Evolutionary conservation across 2,797 vertebrate species (phyloP).

Genomic region (Sebastes melanostomus): DNA sequence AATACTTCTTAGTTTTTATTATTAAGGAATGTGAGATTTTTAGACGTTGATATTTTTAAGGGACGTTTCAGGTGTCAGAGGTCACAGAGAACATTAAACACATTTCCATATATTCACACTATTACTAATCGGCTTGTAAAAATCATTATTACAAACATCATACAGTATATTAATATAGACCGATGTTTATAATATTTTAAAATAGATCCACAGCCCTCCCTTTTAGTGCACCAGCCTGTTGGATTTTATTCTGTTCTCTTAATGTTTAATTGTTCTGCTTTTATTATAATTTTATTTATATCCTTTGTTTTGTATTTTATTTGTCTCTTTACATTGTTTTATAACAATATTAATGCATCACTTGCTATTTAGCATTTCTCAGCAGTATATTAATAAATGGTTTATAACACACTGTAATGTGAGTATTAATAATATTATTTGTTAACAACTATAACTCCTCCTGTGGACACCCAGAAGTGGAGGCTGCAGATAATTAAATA

Average conservation of each 20-base stretch:
- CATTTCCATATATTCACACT: background rate
- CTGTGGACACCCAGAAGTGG: no score
- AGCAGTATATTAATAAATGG: background rate
- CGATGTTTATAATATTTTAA: no score
- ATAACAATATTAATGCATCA: background rate
- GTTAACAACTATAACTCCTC: no score
- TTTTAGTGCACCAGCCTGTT: no score
- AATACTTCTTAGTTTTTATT: background rate
- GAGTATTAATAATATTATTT: no score
- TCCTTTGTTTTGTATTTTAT: background rate
- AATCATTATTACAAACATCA: no score
- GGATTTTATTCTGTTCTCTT: background rate
- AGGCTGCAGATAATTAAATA: no score
- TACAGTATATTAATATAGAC: no score
- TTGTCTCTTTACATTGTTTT: background rate
- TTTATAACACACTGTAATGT: background rate
- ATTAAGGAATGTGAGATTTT: background rate
- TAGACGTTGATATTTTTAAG: background rate
- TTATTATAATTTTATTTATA: background rate
- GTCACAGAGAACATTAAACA: background rate
- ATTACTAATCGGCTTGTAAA: background rate
- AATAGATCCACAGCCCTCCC: no score
- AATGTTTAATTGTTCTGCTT: no score
- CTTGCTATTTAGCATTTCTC: background rate
- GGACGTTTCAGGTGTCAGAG: background rate